Conservation (phyloP, 1,140 invertebrate species). For the Sycophaga agraensis region DNA sequence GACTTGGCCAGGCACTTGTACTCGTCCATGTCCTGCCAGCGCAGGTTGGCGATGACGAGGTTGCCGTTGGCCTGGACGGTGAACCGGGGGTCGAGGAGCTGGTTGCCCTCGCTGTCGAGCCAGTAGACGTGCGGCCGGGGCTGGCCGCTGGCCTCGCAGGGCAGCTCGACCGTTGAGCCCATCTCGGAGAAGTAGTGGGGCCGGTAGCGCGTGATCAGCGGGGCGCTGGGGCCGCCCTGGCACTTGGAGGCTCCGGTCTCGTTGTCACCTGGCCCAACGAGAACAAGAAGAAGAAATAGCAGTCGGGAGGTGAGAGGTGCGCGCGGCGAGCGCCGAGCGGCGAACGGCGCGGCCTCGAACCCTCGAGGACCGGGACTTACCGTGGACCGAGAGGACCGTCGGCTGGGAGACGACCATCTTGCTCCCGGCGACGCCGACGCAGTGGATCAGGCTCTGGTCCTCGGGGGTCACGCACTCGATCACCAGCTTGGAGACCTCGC, state of each 20-base stretch:
- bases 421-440: slow-evolving; percentile 67
- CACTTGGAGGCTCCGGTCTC: neutral
- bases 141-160: slow-evolving; percentile 69
- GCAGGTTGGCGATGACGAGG: slow-evolving; percentile 68
- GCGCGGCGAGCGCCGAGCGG: too few species aligned
- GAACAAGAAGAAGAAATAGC: too few species aligned
- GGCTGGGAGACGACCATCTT: slow-evolving; percentile 58
- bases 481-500: slow-evolving; percentile 67
- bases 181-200: slow-evolving; percentile 51
- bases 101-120: slow-evolving; percentile 63
- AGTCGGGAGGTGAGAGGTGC: too few species aligned
- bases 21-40: slow-evolving; percentile 78
- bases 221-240: neutral
- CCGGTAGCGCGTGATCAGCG: slow-evolving; percentile 28
- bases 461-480: slow-evolving; percentile 63
- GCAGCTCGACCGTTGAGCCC: slow-evolving; percentile 67
- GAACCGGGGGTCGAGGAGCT: slow-evolving; percentile 55
- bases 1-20: slow-evolving; percentile 77
- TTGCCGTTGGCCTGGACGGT: slow-evolving; percentile 71
- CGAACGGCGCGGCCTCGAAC: too few species aligned
- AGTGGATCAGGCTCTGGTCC: slow-evolving; percentile 69
- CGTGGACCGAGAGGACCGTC: slow-evolving; percentile 44
- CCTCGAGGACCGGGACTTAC: neutral
- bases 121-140: slow-evolving; percentile 68
- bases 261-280: slow-evolving; percentile 3